Percentiles rank a stretch among this genome's conserved stretches.
Evolutionary conservation across 2,113 vertebrate genomes (phyloP).

Genomic region (Pangasianodon gigas): DNA sequence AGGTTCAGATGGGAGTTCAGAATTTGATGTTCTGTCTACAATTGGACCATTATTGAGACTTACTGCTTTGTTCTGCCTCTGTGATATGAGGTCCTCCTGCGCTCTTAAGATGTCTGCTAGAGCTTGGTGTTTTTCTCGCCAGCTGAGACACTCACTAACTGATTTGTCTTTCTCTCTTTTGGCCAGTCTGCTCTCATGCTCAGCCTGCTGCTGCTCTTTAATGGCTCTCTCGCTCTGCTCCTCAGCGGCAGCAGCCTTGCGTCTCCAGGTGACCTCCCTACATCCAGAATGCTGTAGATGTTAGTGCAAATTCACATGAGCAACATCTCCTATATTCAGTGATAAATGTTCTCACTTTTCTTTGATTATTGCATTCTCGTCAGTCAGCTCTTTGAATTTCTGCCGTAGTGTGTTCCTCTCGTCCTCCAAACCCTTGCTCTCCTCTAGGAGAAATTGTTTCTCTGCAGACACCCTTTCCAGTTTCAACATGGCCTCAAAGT

Average conservation of each 20-base stretch:
- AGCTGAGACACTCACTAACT: conserved; percentile 64
- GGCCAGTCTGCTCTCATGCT: conserved; percentile 61
- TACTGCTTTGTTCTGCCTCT: conserved; percentile 71
- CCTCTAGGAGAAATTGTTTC: conserved; percentile 63
- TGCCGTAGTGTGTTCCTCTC: conserved; percentile 66
- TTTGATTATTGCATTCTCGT: conserved; percentile 66
- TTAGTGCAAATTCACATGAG: not conserved
- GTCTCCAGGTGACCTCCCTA: conserved; percentile 62
- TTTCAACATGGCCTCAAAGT: conserved; percentile 72
- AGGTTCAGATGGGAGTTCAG: not conserved
- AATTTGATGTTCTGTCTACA: not conserved
- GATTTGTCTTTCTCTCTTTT: conserved; percentile 66
- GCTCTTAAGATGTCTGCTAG: conserved; percentile 55
- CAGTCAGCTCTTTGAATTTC: conserved; percentile 63
- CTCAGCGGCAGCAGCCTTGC: conserved; percentile 59
- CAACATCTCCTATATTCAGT: not conserved
- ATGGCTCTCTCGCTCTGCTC: conserved; percentile 61
- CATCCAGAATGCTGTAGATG: not conserved
- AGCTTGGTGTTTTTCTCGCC: conserved; percentile 68
- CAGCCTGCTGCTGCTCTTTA: conserved; percentile 61
- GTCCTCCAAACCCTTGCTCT: conserved; percentile 61
- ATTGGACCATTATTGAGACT: conserved; percentile 26
- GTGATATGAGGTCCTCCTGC: conserved; percentile 70
- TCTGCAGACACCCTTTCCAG: conserved; percentile 70
- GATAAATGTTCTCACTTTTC: conserved; percentile 63